Percentiles rank a stretch among this genome's conserved stretches.
These are phyloP conservation scores for Mystacornis crossleyi DNA, from an alignment of 2,113 vertebrate species.

Conservation along the genomic window DNA sequence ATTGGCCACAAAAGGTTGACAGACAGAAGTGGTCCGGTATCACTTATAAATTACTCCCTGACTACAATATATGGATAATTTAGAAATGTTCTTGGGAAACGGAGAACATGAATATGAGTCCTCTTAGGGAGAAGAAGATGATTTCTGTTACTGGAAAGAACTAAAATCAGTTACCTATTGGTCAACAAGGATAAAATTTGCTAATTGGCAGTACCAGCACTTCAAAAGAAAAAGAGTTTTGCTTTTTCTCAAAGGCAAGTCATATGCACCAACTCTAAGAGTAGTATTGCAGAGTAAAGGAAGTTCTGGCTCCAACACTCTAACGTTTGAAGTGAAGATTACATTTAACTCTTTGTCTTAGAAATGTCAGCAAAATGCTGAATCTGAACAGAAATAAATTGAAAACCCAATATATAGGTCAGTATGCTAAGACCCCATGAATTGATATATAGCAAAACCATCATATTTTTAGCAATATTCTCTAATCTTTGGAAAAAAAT, in stretches of 20 bases:
- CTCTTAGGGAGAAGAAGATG: neutral
- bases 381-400: neutral
- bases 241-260: neutral
- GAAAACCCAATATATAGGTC: neutral
- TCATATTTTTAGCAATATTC: neutral
- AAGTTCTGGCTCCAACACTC: neutral
- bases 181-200: neutral
- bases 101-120: neutral
- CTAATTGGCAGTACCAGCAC: neutral
- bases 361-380: neutral
- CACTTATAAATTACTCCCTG: neutral
- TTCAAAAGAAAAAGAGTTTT: neutral
- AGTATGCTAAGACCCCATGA: neutral
- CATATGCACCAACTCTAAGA: neutral
- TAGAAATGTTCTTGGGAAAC: neutral
- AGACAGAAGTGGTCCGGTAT: neutral
- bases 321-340: neutral
- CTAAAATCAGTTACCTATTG: rapidly evolving
- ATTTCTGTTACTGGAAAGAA: neutral
- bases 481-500: neutral
- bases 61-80: neutral
- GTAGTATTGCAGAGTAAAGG: neutral
- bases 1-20: rapidly evolving
- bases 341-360: neutral
- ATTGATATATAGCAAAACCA: rapidly evolving